These are phyloP conservation scores for Orchesella flavescens DNA, from an alignment of 2,888 invertebrate genomes.

Conservation along the genomic window DNA sequence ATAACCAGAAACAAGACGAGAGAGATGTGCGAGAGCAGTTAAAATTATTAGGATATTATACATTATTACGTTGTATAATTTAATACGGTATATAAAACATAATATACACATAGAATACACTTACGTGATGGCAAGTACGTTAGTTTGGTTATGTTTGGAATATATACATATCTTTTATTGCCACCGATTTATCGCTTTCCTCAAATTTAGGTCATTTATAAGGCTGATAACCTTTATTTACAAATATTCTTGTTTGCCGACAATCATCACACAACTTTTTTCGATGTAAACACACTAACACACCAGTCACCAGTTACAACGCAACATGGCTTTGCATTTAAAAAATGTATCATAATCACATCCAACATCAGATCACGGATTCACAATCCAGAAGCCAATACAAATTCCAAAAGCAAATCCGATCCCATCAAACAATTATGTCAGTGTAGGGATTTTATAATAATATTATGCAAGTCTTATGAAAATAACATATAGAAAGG, in stretches of 20 bases:
- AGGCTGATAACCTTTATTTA: conserved; percentile 63
- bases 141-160: conserved; percentile 3
- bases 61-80: not conserved
- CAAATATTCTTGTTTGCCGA: conserved; percentile 56
- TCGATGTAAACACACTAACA: conserved; percentile 10
- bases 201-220: conserved; percentile 59
- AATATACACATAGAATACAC: conserved; percentile 26
- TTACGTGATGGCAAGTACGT: not conserved
- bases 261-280: conserved; percentile 17
- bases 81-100: not conserved
- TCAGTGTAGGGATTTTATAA: too few species aligned
- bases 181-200: conserved; percentile 53
- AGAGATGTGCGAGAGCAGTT: not conserved
- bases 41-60: conserved; percentile 7
- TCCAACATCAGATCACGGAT: too few species aligned
- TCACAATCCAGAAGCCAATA: too few species aligned
- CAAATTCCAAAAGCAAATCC: too few species aligned
- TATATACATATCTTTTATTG: conserved; percentile 38
- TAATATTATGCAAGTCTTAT: too few species aligned
- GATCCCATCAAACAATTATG: too few species aligned
- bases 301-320: conserved; percentile 3
- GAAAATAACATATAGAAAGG: too few species aligned
- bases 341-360: not conserved
- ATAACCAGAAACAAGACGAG: not conserved
- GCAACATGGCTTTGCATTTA: conserved; percentile 21